Conservation (phyloP, 2,888 invertebrate species). For the Dynastes grantii region DNA sequence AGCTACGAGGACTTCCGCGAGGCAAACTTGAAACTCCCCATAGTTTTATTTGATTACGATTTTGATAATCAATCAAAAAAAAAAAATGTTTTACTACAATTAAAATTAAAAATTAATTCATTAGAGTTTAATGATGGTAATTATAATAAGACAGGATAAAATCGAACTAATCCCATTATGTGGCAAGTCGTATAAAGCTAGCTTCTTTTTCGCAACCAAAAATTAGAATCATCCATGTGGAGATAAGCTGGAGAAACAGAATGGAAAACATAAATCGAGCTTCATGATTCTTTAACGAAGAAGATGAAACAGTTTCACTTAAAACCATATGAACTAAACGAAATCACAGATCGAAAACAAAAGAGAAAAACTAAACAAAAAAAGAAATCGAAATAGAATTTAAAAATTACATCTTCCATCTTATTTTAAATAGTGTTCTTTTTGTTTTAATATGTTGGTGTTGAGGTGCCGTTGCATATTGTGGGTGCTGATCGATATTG, state of each 20-base stretch:
- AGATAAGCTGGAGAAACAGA: background rate
- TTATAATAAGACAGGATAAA: background rate
- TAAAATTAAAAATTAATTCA: conserved; percentile 19
- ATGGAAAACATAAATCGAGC: background rate
- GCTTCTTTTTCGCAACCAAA: background rate
- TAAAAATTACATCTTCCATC: background rate
- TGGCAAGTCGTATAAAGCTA: conserved; percentile 13
- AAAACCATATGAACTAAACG: conserved; percentile 27
- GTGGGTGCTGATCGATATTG: conserved; percentile 68
- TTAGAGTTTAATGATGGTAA: no score
- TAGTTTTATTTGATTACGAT: background rate
- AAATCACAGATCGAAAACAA: conserved; percentile 34
- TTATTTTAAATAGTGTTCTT: conserved; percentile 3
- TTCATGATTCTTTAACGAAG: background rate
- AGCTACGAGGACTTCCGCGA: background rate
- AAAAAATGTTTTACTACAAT: conserved; percentile 10
- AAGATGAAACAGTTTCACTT: conserved; percentile 3
- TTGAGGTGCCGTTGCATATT: conserved; percentile 31
- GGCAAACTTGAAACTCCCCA: background rate
- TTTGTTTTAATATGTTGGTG: conserved; percentile 26
- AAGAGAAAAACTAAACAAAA: background rate
- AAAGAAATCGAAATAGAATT: no score
- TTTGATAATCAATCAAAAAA: conserved; percentile 21
- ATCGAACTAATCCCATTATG: background rate
- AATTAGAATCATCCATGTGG: background rate